Conservation (phyloP, 2,113 vertebrate genomes). For the Gavialis gangeticus region DNA sequence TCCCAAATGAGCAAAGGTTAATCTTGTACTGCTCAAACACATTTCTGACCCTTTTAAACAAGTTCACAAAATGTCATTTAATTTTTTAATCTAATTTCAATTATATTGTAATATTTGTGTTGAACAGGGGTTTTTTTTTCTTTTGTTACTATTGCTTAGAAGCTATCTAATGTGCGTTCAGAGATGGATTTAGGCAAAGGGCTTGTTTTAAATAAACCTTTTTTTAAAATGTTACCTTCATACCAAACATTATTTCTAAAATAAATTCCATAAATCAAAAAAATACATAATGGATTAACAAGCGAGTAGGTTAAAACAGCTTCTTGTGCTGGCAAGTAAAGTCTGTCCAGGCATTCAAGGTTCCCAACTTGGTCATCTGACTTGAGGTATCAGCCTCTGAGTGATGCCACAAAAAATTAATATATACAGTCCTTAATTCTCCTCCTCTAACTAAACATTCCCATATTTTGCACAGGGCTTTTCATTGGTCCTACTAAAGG, state of each 20-base stretch:
- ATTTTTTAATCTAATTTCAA: conserved; percentile 82
- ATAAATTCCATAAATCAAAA: conserved; percentile 47
- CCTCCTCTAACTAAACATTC: conserved; percentile 60
- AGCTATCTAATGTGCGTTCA: conserved; percentile 23
- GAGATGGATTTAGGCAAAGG: conserved; percentile 43
- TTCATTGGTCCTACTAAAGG: conserved; percentile 35
- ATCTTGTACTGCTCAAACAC: conserved; percentile 80
- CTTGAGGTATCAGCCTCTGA: conserved; percentile 48
- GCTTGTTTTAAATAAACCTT: conserved; percentile 48
- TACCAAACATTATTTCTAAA: conserved; percentile 43
- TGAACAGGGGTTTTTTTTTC: conserved; percentile 17
- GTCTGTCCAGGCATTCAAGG: conserved; percentile 52
- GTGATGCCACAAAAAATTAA: conserved; percentile 61
- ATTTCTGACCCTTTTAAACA: conserved; percentile 84
- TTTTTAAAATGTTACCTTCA: conserved; percentile 10
- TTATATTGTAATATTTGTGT: conserved; percentile 82
- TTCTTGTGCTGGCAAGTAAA: conserved; percentile 49
- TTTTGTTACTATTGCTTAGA: conserved; percentile 35
- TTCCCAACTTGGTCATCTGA: conserved; percentile 49
- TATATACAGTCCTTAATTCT: conserved; percentile 53
- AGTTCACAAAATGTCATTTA: conserved; percentile 78
- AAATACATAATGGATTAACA: conserved; percentile 63
- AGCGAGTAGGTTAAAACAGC: conserved; percentile 67
- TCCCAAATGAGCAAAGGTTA: conserved; percentile 85
- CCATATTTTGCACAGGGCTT: conserved; percentile 61